phyloP scores from a whole-genome alignment of 2,888 invertebrate genomes.

The Patella depressa region DNA sequence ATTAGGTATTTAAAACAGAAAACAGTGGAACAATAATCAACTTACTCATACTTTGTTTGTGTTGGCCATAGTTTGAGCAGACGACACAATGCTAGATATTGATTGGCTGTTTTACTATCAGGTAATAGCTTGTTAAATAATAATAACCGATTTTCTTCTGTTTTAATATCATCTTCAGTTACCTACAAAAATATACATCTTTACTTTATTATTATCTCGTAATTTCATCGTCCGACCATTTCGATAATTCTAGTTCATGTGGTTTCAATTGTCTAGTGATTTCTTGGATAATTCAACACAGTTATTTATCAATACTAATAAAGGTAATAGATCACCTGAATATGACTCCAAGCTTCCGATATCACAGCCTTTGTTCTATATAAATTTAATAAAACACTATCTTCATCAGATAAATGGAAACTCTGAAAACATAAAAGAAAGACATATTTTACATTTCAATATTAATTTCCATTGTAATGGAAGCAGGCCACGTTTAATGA shows the following conservation, averaged over 20 bases:
- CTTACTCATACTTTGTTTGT: constrained; percentile 17
- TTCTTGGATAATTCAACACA: too few species aligned
- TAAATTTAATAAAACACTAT: constrained; percentile 55
- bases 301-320: too few species aligned
- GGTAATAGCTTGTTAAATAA: constrained; percentile 55
- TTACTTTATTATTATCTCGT: too few species aligned
- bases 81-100: constrained; percentile 53
- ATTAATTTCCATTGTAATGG: not conserved
- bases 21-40: not conserved
- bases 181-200: constrained; percentile 43
- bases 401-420: constrained; percentile 58
- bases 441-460: not conserved
- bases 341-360: constrained; percentile 50
- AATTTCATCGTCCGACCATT: too few species aligned
- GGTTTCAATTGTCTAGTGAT: too few species aligned
- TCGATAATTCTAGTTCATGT: too few species aligned
- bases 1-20: too few species aligned
- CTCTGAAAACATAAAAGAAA: constrained; percentile 45
- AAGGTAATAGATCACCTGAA: constrained; percentile 39
- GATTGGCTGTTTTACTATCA: constrained; percentile 37
- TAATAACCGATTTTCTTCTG: constrained; percentile 46
- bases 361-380: constrained; percentile 65
- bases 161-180: constrained; percentile 46
- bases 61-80: constrained; percentile 65
- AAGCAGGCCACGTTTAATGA: too few species aligned